These are phyloP conservation scores for Ibidorhyncha struthersii DNA, from an alignment of 2,113 vertebrate species.

Conservation along the genomic window DNA sequence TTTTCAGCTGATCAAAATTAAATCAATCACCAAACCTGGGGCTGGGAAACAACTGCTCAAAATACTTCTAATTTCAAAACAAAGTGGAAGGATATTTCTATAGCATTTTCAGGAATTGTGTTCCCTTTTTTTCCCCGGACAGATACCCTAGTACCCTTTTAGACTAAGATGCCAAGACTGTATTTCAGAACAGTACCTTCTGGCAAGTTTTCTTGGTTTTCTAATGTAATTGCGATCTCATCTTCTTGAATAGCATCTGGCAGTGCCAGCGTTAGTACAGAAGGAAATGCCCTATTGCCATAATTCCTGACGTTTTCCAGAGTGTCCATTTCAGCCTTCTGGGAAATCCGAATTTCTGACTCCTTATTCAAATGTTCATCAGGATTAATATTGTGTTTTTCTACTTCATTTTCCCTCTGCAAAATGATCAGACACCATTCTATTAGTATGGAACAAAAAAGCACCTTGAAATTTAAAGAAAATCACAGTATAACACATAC, in stretches of 20 bases:
- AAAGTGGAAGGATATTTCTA: neutral
- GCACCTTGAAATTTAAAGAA: neutral
- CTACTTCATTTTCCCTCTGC: constrained; percentile 59
- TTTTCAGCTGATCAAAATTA: neutral
- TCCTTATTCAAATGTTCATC: constrained; percentile 44
- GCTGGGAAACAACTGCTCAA: neutral
- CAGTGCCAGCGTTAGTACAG: constrained; percentile 3
- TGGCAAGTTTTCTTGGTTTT: constrained; percentile 75
- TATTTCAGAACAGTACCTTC: constrained; percentile 72
- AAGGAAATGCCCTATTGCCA: constrained; percentile 31
- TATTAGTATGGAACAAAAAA: neutral
- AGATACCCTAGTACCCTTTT: neutral
- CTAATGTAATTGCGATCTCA: constrained; percentile 70
- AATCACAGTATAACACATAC: neutral
- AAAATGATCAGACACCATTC: neutral
- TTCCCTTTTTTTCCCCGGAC: neutral
- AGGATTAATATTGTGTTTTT: constrained; percentile 52
- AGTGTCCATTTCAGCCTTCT: constrained; percentile 36
- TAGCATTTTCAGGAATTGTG: neutral
- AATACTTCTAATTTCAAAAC: neutral
- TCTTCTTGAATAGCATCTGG: constrained; percentile 67
- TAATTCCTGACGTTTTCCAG: constrained; percentile 57
- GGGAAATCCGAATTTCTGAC: constrained; percentile 44
- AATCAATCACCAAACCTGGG: neutral
- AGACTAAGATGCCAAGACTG: neutral